Evolutionary conservation across 2,113 vertebrate genomes (phyloP).

Genomic region (Noctilio leporinus): DNA sequence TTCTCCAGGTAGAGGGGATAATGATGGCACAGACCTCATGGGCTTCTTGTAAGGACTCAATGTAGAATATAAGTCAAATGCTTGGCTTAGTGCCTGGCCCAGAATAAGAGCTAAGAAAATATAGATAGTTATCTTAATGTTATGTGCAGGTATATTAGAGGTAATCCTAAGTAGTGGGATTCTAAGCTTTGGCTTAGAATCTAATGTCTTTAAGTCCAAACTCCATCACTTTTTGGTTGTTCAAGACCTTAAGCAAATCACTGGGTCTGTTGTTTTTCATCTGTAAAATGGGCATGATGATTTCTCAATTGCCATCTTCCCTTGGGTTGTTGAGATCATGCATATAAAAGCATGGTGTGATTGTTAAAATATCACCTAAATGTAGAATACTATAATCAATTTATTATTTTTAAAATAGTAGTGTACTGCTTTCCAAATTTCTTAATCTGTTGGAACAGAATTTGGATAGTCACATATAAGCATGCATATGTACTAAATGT

Average conservation of each 20-base stretch:
- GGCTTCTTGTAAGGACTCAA: not conserved
- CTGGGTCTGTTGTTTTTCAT: not conserved
- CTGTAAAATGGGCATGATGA: not conserved
- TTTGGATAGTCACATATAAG: not conserved
- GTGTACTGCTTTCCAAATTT: not conserved
- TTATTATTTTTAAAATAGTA: not conserved
- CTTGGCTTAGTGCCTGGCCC: not conserved
- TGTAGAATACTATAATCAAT: not conserved
- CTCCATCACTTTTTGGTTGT: not conserved
- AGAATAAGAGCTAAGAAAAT: not conserved
- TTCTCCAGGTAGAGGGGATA: not conserved
- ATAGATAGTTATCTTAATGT: not conserved
- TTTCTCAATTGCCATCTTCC: not conserved
- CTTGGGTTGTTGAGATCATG: not conserved
- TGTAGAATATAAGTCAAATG: not conserved
- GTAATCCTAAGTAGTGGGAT: not conserved
- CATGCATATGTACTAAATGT: not conserved
- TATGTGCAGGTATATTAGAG: not conserved
- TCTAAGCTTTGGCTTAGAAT: conserved; percentile 11
- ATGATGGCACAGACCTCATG: not conserved
- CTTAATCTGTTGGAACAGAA: not conserved
- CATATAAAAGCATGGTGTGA: not conserved
- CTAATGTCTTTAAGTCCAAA: not conserved
- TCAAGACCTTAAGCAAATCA: not conserved
- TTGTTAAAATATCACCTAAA: not conserved